Conservation (phyloP, 2,797 vertebrate genomes). For the Myiotriccus ornatus region DNA sequence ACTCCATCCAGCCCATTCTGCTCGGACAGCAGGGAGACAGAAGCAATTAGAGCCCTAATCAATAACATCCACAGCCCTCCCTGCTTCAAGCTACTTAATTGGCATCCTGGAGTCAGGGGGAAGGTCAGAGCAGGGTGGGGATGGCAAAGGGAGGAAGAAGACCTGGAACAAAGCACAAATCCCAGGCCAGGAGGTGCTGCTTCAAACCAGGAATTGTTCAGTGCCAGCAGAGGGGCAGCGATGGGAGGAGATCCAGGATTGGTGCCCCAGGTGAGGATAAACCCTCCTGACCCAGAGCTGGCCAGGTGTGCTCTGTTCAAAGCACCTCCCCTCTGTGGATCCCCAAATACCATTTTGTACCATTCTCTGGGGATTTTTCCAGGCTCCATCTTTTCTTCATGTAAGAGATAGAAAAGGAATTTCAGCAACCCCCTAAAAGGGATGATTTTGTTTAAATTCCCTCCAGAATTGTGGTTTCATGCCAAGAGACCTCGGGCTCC, state of each 20-base stretch:
- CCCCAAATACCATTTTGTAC: neutral
- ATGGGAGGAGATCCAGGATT: accelerated
- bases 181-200: neutral
- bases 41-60: conserved; percentile 63
- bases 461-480: neutral
- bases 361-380: neutral
- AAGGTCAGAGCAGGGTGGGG: conserved; percentile 15
- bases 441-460: neutral
- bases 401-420: neutral
- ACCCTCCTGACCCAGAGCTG: neutral
- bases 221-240: neutral
- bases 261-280: neutral
- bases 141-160: neutral
- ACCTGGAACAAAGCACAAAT: neutral
- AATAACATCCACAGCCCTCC: conserved; percentile 30
- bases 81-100: conserved; percentile 38
- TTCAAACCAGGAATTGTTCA: neutral
- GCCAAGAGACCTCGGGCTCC: neutral
- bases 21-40: neutral
- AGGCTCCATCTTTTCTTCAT: neutral
- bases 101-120: neutral
- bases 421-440: neutral
- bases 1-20: conserved; percentile 9
- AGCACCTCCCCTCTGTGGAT: neutral
- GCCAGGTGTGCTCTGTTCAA: neutral